Percentiles rank a stretch among this genome's conserved stretches.
Evolutionary conservation across 2,113 vertebrate genomes (phyloP).

Genomic region (Ranitomeya variabilis): DNA sequence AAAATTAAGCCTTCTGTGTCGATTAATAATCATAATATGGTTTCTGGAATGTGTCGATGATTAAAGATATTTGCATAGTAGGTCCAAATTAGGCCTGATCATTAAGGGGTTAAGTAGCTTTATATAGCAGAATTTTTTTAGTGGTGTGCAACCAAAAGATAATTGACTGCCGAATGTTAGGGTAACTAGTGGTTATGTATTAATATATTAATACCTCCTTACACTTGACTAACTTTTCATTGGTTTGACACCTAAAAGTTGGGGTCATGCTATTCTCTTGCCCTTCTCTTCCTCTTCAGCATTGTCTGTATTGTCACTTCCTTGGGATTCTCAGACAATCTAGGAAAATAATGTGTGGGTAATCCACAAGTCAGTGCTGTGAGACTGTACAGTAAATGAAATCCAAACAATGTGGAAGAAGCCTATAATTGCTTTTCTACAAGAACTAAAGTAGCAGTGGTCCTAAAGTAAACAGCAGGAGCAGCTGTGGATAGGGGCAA

Average conservation of each 20-base stretch:
- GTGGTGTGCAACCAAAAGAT: background rate
- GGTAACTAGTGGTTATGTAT: background rate
- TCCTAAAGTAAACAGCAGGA: slow-evolving; percentile 35
- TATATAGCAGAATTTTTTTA: background rate
- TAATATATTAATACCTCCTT: background rate
- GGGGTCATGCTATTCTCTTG: slow-evolving; percentile 15
- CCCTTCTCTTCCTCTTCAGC: slow-evolving; percentile 14
- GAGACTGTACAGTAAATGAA: slow-evolving; percentile 45
- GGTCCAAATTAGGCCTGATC: too few relatives aligned
- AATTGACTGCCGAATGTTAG: background rate
- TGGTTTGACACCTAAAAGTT: slow-evolving; percentile 25
- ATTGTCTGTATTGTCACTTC: slow-evolving; percentile 20
- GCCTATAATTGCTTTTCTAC: slow-evolving; percentile 35
- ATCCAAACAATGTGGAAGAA: slow-evolving; percentile 36
- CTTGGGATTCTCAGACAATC: slow-evolving; percentile 32
- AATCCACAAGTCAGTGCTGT: slow-evolving; percentile 31
- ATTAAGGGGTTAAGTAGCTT: background rate
- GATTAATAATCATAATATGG: too few relatives aligned
- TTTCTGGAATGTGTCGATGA: too few relatives aligned
- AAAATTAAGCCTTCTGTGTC: too few relatives aligned
- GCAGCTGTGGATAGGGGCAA: slow-evolving; percentile 35
- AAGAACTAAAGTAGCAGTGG: slow-evolving; percentile 10
- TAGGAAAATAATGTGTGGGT: slow-evolving; percentile 33
- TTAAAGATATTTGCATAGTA: too few relatives aligned
- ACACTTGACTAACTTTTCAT: background rate